Evolutionary conservation across 2,888 invertebrate species (phyloP), one percentile per base, ranked within the genome.

Genomic region (Dasysyrphus albostriatus): DNA sequence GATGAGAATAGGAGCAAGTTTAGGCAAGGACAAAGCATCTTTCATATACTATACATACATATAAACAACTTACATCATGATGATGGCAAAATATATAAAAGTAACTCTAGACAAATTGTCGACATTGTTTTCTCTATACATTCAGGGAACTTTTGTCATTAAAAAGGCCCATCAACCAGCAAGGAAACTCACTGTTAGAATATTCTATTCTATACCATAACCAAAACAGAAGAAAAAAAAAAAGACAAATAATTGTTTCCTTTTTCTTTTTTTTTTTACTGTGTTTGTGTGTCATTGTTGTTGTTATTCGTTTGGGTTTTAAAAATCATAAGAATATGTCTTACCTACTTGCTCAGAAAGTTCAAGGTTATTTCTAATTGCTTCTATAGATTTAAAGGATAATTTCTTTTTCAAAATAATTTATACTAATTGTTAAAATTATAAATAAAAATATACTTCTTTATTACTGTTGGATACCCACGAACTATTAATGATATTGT

Each of bases 1-100:
- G 67, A 58, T 19, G 32, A 42, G n/a, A 65, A 76, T 61, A 76
- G 49, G 51, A 14, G 8, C 29, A 61, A 58, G 51, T 14, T 73
- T 47, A 76, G 47, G 24, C 24, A 77, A 56, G 76, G 73, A 73
- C 76, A 73, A 77, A 69, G 56, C n/a, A 32, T 81, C 77, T 73
- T 54, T 2, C 24, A 76, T 81, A 32, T 5, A n/a, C n/a, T n/a
- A n/a, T n/a, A n/a, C n/a, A n/a, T n/a, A n/a, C n/a, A n/a, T n/a
- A n/a, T n/a, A n/a, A n/a, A n/a, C n/a, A n/a, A n/a, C n/a, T 81
- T 74, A 69, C 81, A 85, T 74, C 73, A 85, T 63, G 76, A 73
- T 85, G 77, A 73, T 59, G 54, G 51, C 34, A 7, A 37, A 44
- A 47, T 29, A 19, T 14, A 14, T 32, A 42, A 32, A 65, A 14